Evolutionary conservation across 2,797 vertebrate genomes (phyloP), one percentile per base, ranked within the genome.

Genomic region (Diceros bicornis): DNA sequence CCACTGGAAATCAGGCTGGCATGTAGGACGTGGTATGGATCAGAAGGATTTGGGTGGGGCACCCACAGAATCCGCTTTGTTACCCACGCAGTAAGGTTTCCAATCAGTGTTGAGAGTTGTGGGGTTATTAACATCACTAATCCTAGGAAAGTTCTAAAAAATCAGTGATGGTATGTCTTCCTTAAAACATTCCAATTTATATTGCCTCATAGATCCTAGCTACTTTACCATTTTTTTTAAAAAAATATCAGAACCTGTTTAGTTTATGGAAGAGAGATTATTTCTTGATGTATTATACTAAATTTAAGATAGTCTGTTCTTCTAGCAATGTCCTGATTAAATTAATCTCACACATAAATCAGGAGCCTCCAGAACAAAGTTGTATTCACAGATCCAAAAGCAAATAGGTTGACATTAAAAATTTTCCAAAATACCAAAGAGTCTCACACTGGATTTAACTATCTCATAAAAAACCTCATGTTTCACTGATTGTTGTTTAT

Each of bases 401-500:
- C 91, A 96, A 97, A 94, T 92, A 68, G 88, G 87, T 93, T 93
- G 79, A 97, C 87, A 69, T 96, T 86, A 78, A 95, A 96, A 77
- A 34, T 64, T 94, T 96, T 93, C 89, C 84, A 81, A 79, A 96
- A 94, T 89, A 92, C 64, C 20, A 50, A 93, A 78, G 83, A 94
- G 75, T 59, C 69, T 71, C 47, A 90, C 88, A 93, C 68, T 91
- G 83, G 96, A 97, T 96, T 97, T 91, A 96, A 97, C 59, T 95
- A 62, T 93, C 96, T 98, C 97, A 85, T 97, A 79, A 97, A 97
- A 89, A 47, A 10, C 47, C 86, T 96, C 91, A 72, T 93, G 87
- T 98, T 94, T 96, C 94, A 94, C 93, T 90, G 91, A 97, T 96
- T 93, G 89, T 91, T 95, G 93, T 94, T 97, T 93, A 97, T 97